Conservation (phyloP, 1,140 invertebrate species). For the Monomorium pharaonis region DNA sequence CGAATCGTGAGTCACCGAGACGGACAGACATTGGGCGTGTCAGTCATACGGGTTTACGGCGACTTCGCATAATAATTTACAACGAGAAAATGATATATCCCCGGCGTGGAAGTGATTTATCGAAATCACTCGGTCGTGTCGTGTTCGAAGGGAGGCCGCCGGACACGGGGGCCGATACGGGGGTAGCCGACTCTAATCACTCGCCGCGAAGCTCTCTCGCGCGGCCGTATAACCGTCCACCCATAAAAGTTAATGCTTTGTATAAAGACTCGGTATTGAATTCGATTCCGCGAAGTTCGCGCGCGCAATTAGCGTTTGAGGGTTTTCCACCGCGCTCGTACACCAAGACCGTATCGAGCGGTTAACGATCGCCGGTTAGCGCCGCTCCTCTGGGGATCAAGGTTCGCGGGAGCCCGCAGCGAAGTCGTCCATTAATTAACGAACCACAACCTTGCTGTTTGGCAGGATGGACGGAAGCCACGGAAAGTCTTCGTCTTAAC, state of each 20-base stretch:
- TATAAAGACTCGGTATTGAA: constrained; percentile 16
- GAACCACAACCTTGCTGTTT: constrained; percentile 35
- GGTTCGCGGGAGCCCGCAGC: constrained; percentile 28
- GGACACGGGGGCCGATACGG: not conserved
- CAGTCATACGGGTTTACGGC: constrained; percentile 10
- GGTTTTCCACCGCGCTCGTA: constrained; percentile 1
- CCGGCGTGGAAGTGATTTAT: constrained; percentile 21
- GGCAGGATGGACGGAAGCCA: constrained; percentile 53
- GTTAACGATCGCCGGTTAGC: constrained; percentile 1
- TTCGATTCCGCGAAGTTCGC: constrained; percentile 18
- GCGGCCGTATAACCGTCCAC: not conserved
- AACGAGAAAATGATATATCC: constrained; percentile 33
- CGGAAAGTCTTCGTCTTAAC: constrained; percentile 31
- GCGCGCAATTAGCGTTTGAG: constrained; percentile 28
- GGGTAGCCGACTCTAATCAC: constrained; percentile 3
- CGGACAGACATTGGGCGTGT: constrained; percentile 6
- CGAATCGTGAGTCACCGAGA: constrained; percentile 14
- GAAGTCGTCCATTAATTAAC: constrained; percentile 60
- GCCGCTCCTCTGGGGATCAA: not conserved
- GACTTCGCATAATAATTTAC: constrained; percentile 3
- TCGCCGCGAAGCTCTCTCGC: not conserved
- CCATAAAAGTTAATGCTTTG: constrained; percentile 24
- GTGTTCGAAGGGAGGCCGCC: not conserved
- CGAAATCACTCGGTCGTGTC: not conserved
- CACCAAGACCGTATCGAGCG: not conserved